phyloP scores from a whole-genome alignment of 2,888 invertebrate species.

The Zhengitettix transpicula region DNA sequence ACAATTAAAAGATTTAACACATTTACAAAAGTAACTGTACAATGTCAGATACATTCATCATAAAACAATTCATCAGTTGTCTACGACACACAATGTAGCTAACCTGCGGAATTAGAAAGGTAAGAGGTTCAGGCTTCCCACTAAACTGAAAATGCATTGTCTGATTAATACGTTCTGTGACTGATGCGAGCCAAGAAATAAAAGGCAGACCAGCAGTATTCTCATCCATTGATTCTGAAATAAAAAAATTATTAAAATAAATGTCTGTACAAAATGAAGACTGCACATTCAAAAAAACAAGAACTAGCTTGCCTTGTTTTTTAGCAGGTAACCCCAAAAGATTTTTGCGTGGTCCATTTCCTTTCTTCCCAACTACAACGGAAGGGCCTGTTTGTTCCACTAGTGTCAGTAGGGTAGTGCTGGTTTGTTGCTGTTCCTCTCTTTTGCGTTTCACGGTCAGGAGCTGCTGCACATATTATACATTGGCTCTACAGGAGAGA shows the following conservation, averaged over 20 bases:
- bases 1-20: too few relatives aligned
- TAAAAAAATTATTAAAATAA: not conserved
- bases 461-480: too few relatives aligned
- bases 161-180: slow-evolving; percentile 60
- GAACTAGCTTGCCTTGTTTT: too few relatives aligned
- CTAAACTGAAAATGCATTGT: slow-evolving; percentile 52
- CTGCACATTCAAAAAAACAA: too few relatives aligned
- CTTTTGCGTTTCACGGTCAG: not conserved
- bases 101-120: slow-evolving; percentile 52
- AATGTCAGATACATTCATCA: not conserved
- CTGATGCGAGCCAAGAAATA: slow-evolving; percentile 53
- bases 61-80: not conserved
- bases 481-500: too few relatives aligned
- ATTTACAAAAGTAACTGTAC: too few relatives aligned
- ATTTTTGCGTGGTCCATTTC: too few relatives aligned
- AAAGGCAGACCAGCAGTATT: slow-evolving; percentile 31
- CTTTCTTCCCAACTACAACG: too few relatives aligned
- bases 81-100: slow-evolving; percentile 8
- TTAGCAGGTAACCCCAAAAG: too few relatives aligned
- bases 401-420: not conserved
- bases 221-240: slow-evolving; percentile 19
- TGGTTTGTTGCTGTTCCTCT: not conserved
- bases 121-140: slow-evolving; percentile 46
- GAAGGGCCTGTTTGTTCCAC: too few relatives aligned
- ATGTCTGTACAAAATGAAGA: not conserved